Evolutionary conservation across 2,113 vertebrate genomes (phyloP), one percentile per base, ranked within the genome.

Genomic region (Cynopterus brachyotis): DNA sequence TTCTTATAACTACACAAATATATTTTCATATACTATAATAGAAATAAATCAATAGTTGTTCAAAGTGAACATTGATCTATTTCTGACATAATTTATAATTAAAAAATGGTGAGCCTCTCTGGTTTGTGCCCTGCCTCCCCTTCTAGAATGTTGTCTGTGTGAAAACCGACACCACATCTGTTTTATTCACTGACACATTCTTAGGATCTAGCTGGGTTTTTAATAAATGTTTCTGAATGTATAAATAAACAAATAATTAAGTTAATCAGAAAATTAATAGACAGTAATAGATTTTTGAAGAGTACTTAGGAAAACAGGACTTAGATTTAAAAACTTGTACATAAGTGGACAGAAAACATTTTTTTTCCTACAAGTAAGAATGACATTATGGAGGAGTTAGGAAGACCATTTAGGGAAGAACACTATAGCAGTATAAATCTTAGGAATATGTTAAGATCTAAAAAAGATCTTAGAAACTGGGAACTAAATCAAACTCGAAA

Each of bases 401-500:
- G n/a, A 79, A 40, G 32, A 64, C 20, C 79, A 15, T 24, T 50
- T 37, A 79, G 19, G 12, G 55, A 24, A 76, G 28, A 50, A 24
- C 37, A 42, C 55, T 10, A 1, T 16, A 50, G 50, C 50, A 50
- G 50, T 50, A 15, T 50, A 50, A 50, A 50, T 50, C 50, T 50
- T 50, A 72, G 26, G 47, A 90, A 15, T 55, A 79, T 28, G 73
- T 28, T 67, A 73, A 84, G 45, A 2, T 50, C 91, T 67, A 22
- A 73, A 83, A 82, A 85, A 93, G 55, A n/a, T n/a, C n/a, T n/a
- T n/a, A n/a, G 20, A 26, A 62, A 16, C 62, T 89, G 57, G 57
- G 50, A 92, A 73, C 75, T 62, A 70, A 96, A 60, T 93, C 91
- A 90, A 88, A 85, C 45, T 84, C 64, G 67, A 75, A 92, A 95